Evolutionary conservation across 1,140 invertebrate genomes (phyloP).

Genomic region (Nilaparvata lugens): DNA sequence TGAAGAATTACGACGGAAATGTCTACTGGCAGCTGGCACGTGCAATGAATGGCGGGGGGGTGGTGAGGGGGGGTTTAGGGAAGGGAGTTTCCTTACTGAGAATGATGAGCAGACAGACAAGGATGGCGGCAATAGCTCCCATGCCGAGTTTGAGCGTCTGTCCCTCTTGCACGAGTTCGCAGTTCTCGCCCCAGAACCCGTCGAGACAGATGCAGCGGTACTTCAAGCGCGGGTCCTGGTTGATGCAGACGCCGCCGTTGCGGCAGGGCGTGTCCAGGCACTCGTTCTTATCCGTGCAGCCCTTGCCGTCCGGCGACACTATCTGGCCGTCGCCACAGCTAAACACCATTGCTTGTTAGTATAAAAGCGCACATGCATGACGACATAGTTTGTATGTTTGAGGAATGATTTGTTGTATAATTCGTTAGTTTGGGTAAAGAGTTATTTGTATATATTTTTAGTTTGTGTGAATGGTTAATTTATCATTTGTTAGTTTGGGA

Average conservation of each 20-base stretch:
- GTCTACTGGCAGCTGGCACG: not conserved
- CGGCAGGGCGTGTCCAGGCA: conserved; percentile 85
- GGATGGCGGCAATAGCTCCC: conserved; percentile 85
- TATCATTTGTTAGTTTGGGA: too few relatives aligned
- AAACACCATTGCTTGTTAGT: not conserved
- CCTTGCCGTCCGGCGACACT: conserved; percentile 77
- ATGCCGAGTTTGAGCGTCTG: conserved; percentile 87
- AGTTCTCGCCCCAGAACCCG: conserved; percentile 89
- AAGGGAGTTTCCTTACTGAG: conserved; percentile 59
- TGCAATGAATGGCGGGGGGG: not conserved
- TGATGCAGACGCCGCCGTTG: conserved; percentile 81
- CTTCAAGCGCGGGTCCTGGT: conserved; percentile 73
- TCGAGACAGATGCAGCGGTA: conserved; percentile 79
- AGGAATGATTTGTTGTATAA: too few relatives aligned
- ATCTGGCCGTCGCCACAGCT: conserved; percentile 87
- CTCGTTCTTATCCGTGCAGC: conserved; percentile 89
- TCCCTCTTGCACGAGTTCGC: conserved; percentile 85
- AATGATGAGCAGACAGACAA: conserved; percentile 89
- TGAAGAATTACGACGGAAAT: not conserved
- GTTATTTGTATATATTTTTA: too few relatives aligned
- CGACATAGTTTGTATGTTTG: too few relatives aligned
- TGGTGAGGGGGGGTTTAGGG: not conserved
- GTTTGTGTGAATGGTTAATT: too few relatives aligned
- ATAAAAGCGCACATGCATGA: too few relatives aligned
- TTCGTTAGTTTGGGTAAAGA: too few relatives aligned